Evolutionary conservation across 2,797 vertebrate genomes (phyloP).

Genomic region (Oreonectes daqikongensis): DNA sequence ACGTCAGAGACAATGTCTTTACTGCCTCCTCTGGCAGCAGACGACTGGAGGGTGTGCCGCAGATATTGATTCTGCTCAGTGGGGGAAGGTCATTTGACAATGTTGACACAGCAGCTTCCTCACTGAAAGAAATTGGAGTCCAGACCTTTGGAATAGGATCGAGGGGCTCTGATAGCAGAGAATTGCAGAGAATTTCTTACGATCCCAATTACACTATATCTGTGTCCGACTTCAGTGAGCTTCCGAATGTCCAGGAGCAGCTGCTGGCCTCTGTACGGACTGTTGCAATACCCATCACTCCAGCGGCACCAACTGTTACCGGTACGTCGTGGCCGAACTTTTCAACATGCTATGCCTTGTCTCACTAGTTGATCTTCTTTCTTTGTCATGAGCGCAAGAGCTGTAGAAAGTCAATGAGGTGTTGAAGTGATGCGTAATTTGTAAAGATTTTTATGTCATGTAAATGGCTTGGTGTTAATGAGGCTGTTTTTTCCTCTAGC

Average conservation of each 20-base stretch:
- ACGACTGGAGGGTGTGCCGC: no score
- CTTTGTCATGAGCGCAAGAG: not conserved
- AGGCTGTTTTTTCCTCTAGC: conserved; percentile 29
- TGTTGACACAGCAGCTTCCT: no score
- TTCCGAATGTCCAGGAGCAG: conserved; percentile 53
- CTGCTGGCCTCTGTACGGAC: conserved; percentile 18
- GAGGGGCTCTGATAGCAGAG: conserved; percentile 58
- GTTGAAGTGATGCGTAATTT: not conserved
- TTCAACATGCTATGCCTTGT: conserved; percentile 22
- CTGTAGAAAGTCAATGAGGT: not conserved
- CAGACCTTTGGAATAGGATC: conserved; percentile 62
- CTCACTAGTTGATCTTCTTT: conserved; percentile 17
- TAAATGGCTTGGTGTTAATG: not conserved
- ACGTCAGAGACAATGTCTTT: no score
- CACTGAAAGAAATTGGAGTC: conserved; percentile 60
- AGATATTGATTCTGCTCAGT: no score
- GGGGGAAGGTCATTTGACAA: no score
- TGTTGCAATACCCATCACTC: not conserved
- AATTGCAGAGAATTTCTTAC: conserved; percentile 61
- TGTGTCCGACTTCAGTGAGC: conserved; percentile 57
- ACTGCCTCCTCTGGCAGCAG: no score
- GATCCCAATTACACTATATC: conserved; percentile 44
- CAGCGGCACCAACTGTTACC: not conserved
- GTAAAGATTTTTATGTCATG: not conserved
- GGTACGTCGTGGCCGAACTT: conserved; percentile 23